These are phyloP conservation scores for Mustela erminea DNA, from an alignment of 2,797 vertebrate genomes.

Conservation along the genomic window DNA sequence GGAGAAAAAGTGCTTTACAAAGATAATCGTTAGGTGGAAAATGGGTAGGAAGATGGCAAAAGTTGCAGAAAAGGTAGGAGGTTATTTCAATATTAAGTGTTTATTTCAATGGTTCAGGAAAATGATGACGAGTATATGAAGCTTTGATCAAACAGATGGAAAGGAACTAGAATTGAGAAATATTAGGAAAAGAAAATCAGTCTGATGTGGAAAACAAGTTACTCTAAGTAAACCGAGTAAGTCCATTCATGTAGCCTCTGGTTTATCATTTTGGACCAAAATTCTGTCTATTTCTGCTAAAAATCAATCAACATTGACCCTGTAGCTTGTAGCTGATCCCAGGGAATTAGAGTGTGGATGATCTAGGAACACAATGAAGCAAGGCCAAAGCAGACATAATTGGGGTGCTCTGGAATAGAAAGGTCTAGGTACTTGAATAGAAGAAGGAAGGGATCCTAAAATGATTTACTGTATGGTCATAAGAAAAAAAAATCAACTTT, in stretches of 20 bases:
- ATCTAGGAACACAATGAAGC: neutral
- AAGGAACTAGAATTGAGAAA: neutral
- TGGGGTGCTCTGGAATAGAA: neutral
- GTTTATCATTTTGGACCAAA: constrained; percentile 39
- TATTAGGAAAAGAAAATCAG: neutral
- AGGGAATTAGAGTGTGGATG: neutral
- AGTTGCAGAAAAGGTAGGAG: neutral
- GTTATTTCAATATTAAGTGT: neutral
- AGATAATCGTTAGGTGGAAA: neutral
- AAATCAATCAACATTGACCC: neutral
- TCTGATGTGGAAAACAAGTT: neutral
- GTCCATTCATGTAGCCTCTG: neutral
- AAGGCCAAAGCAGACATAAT: neutral
- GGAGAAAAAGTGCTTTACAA: neutral
- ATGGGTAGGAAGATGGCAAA: neutral
- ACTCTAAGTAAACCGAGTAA: neutral
- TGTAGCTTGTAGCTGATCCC: neutral
- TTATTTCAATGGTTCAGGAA: neutral
- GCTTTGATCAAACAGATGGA: neutral
- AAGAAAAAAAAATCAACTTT: neutral
- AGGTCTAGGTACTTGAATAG: neutral
- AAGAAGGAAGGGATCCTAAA: neutral
- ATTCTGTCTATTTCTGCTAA: neutral
- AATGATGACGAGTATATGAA: neutral
- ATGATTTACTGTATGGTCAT: neutral